These are phyloP conservation scores for Agonopterix subpropinquella DNA, from an alignment of 2,888 invertebrate genomes.

Conservation along the genomic window DNA sequence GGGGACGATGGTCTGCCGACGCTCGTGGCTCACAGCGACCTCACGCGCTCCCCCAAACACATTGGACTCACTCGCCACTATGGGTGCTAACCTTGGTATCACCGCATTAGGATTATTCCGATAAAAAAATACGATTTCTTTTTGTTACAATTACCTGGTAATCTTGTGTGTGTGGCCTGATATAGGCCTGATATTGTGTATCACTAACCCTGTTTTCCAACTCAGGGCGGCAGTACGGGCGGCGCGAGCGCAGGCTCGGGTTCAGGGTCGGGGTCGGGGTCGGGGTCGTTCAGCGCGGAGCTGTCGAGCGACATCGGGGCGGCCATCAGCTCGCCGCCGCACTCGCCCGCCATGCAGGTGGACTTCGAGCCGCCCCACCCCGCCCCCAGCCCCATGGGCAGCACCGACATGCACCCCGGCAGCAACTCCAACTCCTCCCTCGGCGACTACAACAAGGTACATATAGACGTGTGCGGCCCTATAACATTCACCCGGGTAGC, in stretches of 20 bases:
- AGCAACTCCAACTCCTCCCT: conserved; percentile 46
- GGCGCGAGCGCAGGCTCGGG: conserved; percentile 28
- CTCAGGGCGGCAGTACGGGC: conserved; percentile 4
- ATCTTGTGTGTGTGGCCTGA: not conserved
- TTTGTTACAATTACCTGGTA: not conserved
- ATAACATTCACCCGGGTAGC: too few relatives aligned
- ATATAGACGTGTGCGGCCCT: conserved; percentile 1
- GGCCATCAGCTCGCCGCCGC: conserved; percentile 83
- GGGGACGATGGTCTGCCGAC: too few relatives aligned
- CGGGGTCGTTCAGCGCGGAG: conserved; percentile 77
- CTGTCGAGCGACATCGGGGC: conserved; percentile 86
- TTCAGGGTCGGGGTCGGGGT: conserved; percentile 17
- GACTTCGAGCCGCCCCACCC: conserved; percentile 82
- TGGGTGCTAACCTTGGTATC: too few relatives aligned
- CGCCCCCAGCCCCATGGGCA: conserved; percentile 33
- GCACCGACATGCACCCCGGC: conserved; percentile 41
- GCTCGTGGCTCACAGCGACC: too few relatives aligned
- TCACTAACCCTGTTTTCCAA: not conserved
- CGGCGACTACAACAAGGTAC: conserved; percentile 56
- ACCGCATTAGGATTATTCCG: too few relatives aligned
- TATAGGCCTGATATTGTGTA: not conserved
- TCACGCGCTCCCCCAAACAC: too few relatives aligned
- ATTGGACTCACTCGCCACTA: too few relatives aligned
- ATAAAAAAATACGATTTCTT: too few relatives aligned
- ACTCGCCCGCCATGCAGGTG: conserved; percentile 81